Percentiles rank a stretch among this genome's conserved stretches.
Conservation (phyloP, 1,140 invertebrate genomes). For the Bombus picipes region DNA sequence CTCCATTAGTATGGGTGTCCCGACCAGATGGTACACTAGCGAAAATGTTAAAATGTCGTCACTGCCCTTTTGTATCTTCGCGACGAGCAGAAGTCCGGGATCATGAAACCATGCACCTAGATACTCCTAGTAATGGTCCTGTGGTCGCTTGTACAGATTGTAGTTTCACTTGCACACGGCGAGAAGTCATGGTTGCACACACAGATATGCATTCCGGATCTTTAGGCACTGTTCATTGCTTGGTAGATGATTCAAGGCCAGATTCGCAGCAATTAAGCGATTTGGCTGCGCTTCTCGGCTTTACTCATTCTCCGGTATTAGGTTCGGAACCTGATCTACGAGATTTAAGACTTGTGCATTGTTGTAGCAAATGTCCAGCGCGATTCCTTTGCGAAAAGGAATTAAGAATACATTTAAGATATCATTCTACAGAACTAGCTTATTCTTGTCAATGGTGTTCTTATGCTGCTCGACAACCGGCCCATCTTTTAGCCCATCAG, state of each 20-base stretch:
- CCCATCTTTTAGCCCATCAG: constrained; percentile 88
- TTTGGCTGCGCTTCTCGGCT: constrained; percentile 77
- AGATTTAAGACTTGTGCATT: constrained; percentile 80
- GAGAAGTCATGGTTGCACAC: constrained; percentile 89
- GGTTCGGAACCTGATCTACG: constrained; percentile 75
- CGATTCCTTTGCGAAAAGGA: constrained; percentile 87
- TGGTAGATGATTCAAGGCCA: constrained; percentile 84
- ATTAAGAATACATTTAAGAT: constrained; percentile 86
- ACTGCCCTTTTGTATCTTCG: constrained; percentile 92
- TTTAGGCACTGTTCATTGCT: constrained; percentile 87
- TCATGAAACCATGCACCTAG: constrained; percentile 92
- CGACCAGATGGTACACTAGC: constrained; percentile 86
- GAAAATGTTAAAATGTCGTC: constrained; percentile 93
- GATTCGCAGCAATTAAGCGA: constrained; percentile 88
- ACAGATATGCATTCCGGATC: constrained; percentile 89
- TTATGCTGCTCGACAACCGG: constrained; percentile 88
- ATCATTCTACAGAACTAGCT: constrained; percentile 86
- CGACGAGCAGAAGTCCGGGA: constrained; percentile 91
- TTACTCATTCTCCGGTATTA: constrained; percentile 66
- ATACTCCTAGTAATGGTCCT: constrained; percentile 78
- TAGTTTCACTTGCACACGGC: constrained; percentile 91
- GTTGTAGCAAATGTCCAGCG: constrained; percentile 88
- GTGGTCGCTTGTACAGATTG: constrained; percentile 87
- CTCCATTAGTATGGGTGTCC: constrained; percentile 89
- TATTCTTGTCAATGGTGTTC: constrained; percentile 90